These are phyloP conservation scores for Temnopleurus reevesii DNA, from an alignment of 53 echinoderm and acorn worm species.

Conservation along the genomic window DNA sequence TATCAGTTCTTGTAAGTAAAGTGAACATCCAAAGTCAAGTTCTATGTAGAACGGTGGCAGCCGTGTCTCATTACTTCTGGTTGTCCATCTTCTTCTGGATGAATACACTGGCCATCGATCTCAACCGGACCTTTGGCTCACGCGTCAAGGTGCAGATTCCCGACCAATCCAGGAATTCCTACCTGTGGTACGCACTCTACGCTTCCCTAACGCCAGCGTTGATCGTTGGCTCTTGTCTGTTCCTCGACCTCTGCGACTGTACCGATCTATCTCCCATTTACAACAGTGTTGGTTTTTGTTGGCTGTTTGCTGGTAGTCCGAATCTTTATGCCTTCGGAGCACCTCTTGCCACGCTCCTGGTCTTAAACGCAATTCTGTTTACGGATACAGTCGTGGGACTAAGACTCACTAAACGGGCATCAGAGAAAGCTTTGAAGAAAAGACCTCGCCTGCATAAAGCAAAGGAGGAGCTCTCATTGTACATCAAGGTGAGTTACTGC, in stretches of 20 bases:
- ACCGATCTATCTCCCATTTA: slow-evolving; percentile 36
- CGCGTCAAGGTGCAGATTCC: slow-evolving; percentile 46
- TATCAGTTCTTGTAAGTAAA: background rate
- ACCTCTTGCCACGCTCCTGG: slow-evolving; percentile 48
- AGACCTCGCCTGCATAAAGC: background rate
- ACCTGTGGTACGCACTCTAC: slow-evolving; percentile 65
- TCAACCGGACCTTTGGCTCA: slow-evolving; percentile 77
- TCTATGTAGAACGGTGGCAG: slow-evolving; percentile 52
- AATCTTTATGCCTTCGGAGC: slow-evolving; percentile 55
- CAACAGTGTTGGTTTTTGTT: slow-evolving; percentile 33
- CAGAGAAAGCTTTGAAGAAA: slow-evolving; percentile 40
- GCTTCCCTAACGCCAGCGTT: slow-evolving; percentile 60
- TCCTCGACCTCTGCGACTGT: slow-evolving; percentile 61
- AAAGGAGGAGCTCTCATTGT: slow-evolving; percentile 48
- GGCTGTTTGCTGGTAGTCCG: slow-evolving; percentile 39
- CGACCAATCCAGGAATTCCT: background rate
- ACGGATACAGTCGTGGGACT: slow-evolving; percentile 52
- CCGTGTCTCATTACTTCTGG: slow-evolving; percentile 70
- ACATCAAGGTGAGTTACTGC: slow-evolving; percentile 61
- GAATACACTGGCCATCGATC: slow-evolving; percentile 59
- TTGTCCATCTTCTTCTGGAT: slow-evolving; percentile 58
- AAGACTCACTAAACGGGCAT: slow-evolving; percentile 50
- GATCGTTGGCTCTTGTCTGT: slow-evolving; percentile 60
- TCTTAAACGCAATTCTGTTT: slow-evolving; percentile 58
- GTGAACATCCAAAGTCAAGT: background rate